A percentile compares a stretch with the other conserved stretches of the same genome.
Conservation (phyloP, 2,113 vertebrate species). For the Melanostigma gelatinosum region DNA sequence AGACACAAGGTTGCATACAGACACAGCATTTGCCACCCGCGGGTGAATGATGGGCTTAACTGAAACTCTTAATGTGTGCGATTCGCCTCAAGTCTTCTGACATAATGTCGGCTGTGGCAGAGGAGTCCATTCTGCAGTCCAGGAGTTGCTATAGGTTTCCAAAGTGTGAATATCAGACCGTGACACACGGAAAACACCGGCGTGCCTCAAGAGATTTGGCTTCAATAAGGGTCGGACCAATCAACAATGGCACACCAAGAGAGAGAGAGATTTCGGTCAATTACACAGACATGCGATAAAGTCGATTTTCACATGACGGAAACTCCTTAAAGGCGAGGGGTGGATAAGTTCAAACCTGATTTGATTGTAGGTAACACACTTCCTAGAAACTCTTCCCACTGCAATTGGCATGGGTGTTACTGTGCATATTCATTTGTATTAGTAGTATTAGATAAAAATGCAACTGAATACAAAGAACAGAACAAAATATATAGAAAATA, state of each 20-base stretch:
- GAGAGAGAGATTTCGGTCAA: conserved; percentile 28
- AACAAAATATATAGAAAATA: conserved; percentile 42
- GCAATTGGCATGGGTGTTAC: conserved; percentile 71
- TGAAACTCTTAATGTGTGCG: conserved; percentile 45
- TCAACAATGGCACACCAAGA: conserved; percentile 66
- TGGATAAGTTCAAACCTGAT: conserved; percentile 76
- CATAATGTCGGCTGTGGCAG: conserved; percentile 32
- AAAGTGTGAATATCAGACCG: conserved; percentile 51
- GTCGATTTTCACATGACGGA: conserved; percentile 62
- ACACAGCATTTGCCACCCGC: conserved; percentile 72
- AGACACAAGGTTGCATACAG: conserved; percentile 78
- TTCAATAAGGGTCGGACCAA: conserved; percentile 48
- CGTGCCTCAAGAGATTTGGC: conserved; percentile 60
- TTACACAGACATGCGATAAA: conserved; percentile 68
- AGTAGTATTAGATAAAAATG: conserved; percentile 61
- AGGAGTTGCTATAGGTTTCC: conserved; percentile 33
- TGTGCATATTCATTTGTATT: conserved; percentile 76
- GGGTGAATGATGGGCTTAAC: conserved; percentile 54
- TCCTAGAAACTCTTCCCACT: conserved; percentile 53
- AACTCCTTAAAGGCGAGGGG: conserved; percentile 77
- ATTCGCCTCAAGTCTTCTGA: conserved; percentile 51
- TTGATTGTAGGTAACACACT: conserved; percentile 71
- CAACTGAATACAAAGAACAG: conserved; percentile 53
- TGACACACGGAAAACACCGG: conserved; percentile 55
- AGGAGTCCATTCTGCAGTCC: conserved; percentile 60